These are phyloP conservation scores for Galagoides demidoff DNA, from an alignment of 2,797 vertebrate species.

Conservation along the genomic window DNA sequence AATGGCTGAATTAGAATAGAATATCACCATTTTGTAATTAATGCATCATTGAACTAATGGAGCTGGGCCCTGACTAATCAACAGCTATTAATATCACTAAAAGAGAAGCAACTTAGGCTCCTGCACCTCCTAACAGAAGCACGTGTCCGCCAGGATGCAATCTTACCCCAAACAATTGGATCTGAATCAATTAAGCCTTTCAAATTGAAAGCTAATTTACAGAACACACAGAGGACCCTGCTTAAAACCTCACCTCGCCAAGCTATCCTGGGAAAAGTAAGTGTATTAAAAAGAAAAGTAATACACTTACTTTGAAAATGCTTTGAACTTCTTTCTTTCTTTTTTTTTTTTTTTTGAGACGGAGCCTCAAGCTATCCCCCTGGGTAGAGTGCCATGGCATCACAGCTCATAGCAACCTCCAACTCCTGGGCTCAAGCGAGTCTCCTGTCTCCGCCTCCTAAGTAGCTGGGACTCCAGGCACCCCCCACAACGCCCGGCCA, in stretches of 20 bases:
- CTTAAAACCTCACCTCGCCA: rapidly evolving
- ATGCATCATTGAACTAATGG: not conserved
- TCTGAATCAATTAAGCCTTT: not conserved
- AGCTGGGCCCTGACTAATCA: not conserved
- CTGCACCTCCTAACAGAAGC: not conserved
- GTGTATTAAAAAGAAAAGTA: too few relatives aligned
- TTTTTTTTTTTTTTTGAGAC: too few relatives aligned
- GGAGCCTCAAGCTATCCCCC: too few relatives aligned
- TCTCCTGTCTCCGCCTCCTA: too few relatives aligned
- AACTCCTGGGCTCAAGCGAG: too few relatives aligned
- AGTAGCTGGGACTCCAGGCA: too few relatives aligned
- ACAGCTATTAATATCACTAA: not conserved
- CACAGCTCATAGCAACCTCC: too few relatives aligned
- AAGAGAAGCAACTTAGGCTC: too few relatives aligned
- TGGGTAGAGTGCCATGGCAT: too few relatives aligned
- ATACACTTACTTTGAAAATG: too few relatives aligned
- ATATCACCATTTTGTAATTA: not conserved
- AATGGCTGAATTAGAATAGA: not conserved
- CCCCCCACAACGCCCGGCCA: too few relatives aligned
- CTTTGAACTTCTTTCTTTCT: too few relatives aligned
- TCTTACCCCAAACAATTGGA: not conserved
- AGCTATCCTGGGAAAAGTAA: not conserved
- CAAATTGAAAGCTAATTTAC: not conserved
- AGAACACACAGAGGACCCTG: not conserved
- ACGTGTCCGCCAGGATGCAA: rapidly evolving